These are phyloP conservation scores for Yponomeuta cagnagella DNA, from an alignment of 2,888 invertebrate genomes.

Conservation along the genomic window DNA sequence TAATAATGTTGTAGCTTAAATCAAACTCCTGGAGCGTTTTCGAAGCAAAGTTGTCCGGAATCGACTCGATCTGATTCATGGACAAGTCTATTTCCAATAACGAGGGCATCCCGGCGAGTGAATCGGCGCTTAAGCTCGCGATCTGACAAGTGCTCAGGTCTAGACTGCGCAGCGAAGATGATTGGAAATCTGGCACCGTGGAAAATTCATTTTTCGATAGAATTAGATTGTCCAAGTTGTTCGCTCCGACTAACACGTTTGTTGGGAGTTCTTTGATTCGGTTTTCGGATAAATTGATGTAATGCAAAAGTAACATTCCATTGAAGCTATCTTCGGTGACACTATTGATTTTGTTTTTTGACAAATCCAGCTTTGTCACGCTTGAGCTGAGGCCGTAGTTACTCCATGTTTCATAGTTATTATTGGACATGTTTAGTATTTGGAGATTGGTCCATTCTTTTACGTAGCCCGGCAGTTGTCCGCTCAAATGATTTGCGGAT, in stretches of 20 bases:
- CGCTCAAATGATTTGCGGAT: conserved; percentile 69
- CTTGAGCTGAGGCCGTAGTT: conserved; percentile 38
- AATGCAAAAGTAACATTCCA: conserved; percentile 69
- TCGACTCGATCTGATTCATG: conserved; percentile 77
- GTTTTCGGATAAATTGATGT: conserved; percentile 82
- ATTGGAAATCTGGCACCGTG: conserved; percentile 72
- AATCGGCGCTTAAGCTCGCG: conserved; percentile 60
- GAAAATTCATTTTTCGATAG: conserved; percentile 80
- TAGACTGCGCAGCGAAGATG: conserved; percentile 73
- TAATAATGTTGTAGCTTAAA: conserved; percentile 76
- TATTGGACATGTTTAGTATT: conserved; percentile 76
- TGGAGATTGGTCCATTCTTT: conserved; percentile 65
- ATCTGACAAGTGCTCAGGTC: conserved; percentile 81
- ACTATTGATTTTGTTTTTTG: conserved; percentile 78
- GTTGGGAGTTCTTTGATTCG: conserved; percentile 75
- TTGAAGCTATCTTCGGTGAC: conserved; percentile 78
- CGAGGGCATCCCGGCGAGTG: conserved; percentile 73
- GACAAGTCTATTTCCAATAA: conserved; percentile 78
- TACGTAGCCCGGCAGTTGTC: conserved; percentile 59
- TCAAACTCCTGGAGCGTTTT: conserved; percentile 77
- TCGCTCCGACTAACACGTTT: conserved; percentile 73
- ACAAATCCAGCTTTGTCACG: conserved; percentile 77
- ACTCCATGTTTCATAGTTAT: conserved; percentile 62
- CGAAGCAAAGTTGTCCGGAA: conserved; percentile 77
- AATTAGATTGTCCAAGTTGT: conserved; percentile 74